phyloP scores from a whole-genome alignment of 1,140 invertebrate genomes.

The Brachionus rotundiformis region DNA sequence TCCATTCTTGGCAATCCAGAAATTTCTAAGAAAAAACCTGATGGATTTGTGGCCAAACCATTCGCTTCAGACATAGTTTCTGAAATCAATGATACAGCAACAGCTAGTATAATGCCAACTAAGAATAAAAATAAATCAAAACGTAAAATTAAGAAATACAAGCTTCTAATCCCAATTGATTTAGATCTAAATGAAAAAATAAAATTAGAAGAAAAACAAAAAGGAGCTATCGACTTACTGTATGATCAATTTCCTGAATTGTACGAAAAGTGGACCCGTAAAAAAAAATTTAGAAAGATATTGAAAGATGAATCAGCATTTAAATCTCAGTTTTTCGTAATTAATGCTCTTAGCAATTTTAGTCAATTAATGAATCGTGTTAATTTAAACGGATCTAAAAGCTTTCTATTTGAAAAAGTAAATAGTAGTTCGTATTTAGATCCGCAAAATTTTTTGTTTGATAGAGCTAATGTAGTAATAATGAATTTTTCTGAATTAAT shows the following conservation, averaged over 20 bases:
- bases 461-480: conserved; percentile 14
- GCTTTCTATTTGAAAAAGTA: background rate
- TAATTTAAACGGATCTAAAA: background rate
- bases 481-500: background rate
- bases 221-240: conserved; percentile 28
- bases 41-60: background rate
- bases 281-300: conserved; percentile 39
- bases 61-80: background rate
- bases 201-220: conserved; percentile 44
- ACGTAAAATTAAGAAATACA: conserved; percentile 43
- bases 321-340: conserved; percentile 39
- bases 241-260: conserved; percentile 28
- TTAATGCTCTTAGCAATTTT: conserved; percentile 18
- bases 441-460: conserved; percentile 44
- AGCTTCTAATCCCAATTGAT: conserved; percentile 41
- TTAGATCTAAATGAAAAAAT: conserved; percentile 45
- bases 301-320: conserved; percentile 26
- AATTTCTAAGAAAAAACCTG: background rate
- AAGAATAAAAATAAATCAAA: background rate
- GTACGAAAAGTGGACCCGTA: conserved; percentile 30
- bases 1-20: background rate
- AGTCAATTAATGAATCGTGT: conserved; percentile 16
- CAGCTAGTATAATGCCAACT: background rate
- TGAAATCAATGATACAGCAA: background rate
- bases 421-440: conserved; percentile 4